Conservation (phyloP, 2,888 invertebrate species). For the Lacanobia oleracea region DNA sequence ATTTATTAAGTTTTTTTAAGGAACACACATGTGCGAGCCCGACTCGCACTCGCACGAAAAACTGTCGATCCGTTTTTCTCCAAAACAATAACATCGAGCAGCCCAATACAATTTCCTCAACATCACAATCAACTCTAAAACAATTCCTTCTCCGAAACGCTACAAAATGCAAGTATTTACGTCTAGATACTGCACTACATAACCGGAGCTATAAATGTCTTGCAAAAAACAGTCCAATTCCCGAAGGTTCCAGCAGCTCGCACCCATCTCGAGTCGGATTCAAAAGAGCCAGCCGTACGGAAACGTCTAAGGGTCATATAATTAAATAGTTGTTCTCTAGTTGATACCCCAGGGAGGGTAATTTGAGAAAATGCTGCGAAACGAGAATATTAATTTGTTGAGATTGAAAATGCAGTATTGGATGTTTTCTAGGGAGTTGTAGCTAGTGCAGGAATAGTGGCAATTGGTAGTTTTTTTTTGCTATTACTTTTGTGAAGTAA, state of each 20-base stretch:
- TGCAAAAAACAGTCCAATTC: slow-evolving; percentile 69
- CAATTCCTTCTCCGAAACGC: slow-evolving; percentile 32
- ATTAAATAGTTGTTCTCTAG: slow-evolving; percentile 76
- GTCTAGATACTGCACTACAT: slow-evolving; percentile 51
- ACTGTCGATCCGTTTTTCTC: not conserved
- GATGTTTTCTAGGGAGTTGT: slow-evolving; percentile 30
- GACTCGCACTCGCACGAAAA: not conserved
- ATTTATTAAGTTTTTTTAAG: no score
- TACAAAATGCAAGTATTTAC: slow-evolving; percentile 54
- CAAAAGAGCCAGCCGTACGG: slow-evolving; percentile 71
- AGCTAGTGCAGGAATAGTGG: not conserved
- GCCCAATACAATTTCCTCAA: not conserved
- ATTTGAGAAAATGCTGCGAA: slow-evolving; percentile 49
- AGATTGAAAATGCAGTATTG: slow-evolving; percentile 58
- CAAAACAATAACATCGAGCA: not conserved
- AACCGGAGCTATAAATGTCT: slow-evolving; percentile 57
- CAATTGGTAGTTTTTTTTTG: not conserved
- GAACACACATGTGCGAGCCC: no score
- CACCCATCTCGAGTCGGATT: slow-evolving; percentile 67
- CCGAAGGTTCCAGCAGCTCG: slow-evolving; percentile 53
- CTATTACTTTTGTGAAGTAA: not conserved
- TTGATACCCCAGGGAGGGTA: slow-evolving; percentile 59
- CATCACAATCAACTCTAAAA: slow-evolving; percentile 16
- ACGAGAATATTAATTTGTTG: slow-evolving; percentile 55
- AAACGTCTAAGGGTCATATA: slow-evolving; percentile 71